Evolutionary conservation across 2,888 invertebrate genomes (phyloP), one percentile per base, ranked within the genome.

Genomic region (Lasioglossum zephyrum): DNA sequence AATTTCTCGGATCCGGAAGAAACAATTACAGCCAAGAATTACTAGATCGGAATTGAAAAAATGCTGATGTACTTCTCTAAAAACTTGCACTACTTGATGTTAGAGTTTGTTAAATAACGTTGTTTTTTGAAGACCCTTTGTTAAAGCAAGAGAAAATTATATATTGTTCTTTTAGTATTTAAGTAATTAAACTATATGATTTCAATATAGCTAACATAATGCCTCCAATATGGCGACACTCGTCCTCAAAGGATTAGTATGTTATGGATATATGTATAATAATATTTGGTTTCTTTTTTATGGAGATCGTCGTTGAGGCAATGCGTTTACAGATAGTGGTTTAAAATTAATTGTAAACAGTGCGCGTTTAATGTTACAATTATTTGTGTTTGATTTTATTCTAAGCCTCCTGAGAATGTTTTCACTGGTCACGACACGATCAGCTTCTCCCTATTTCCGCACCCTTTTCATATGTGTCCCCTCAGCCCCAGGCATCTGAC

Each of bases 401-500:
- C 57, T 86, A 86, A 87, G 80, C 85, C 89, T 87, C 89, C 84
- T 84, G 91, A 90, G 91, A 87, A 89, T 81, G 81, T 90, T 89
- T 89, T 79, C 82, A 44, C 70, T 36, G 83, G 85, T 80, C 85
- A 81, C 87, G 87, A 80, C 82, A 73, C 81, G 82, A 81, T 82
- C 81, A 60, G 84, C 39, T 84, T 73, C 77, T 87, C 87, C 73
- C 87, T 79, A 76, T 77, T 85, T 82, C 73, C 87, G 39, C 88
- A 86, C 91, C 91, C 91, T 88, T 88, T 90, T 87, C 83, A 86
- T 83, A 82, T 89, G 44, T 85, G 87, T 91, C 86, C 91, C 91
- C 83, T 77, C 82, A 57, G 73, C 80, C 80, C 80, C 53, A 73
- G 80, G 79, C 77, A 84, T 87, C 88, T 83, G 87, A 85, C 88